These are phyloP conservation scores for Drosophila sordidapex DNA, from an alignment of 2,888 invertebrate species.

Conservation along the genomic window DNA sequence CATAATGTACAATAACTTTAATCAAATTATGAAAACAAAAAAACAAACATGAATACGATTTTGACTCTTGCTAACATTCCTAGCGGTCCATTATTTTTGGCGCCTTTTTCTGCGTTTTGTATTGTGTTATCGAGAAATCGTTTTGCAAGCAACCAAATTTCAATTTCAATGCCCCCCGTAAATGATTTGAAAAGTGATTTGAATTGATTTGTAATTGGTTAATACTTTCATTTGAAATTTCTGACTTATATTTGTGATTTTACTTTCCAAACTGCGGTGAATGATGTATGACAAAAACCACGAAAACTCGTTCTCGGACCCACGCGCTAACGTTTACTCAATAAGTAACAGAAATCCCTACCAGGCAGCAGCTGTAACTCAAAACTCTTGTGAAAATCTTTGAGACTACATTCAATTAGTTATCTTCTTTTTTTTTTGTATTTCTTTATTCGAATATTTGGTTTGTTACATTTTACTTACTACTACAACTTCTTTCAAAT, in stretches of 20 bases:
- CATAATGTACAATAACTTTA: conserved; percentile 44
- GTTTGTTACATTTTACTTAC: conserved; percentile 60
- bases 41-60: conserved; percentile 39
- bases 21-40: conserved; percentile 6
- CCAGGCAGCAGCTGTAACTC: conserved; percentile 50
- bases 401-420: conserved; percentile 50
- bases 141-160: conserved; percentile 53
- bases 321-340: conserved; percentile 27
- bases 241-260: conserved; percentile 17
- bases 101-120: conserved; percentile 56
- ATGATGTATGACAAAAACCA: conserved; percentile 36
- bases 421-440: conserved; percentile 25
- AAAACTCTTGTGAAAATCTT: conserved; percentile 36
- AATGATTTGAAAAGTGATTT: conserved; percentile 33
- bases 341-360: conserved; percentile 43
- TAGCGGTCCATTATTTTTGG: conserved; percentile 55
- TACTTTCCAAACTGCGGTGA: conserved; percentile 73
- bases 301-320: conserved; percentile 36
- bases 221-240: conserved; percentile 42
- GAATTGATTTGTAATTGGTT: conserved; percentile 23
- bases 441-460: conserved; percentile 25
- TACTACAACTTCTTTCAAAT: conserved; percentile 80
- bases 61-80: conserved; percentile 53
- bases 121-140: conserved; percentile 50
- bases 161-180: conserved; percentile 42